Evolutionary conservation across 2,113 vertebrate species (phyloP), one percentile per base, ranked within the genome.

Genomic region (Tenebrosternarchus preto): DNA sequence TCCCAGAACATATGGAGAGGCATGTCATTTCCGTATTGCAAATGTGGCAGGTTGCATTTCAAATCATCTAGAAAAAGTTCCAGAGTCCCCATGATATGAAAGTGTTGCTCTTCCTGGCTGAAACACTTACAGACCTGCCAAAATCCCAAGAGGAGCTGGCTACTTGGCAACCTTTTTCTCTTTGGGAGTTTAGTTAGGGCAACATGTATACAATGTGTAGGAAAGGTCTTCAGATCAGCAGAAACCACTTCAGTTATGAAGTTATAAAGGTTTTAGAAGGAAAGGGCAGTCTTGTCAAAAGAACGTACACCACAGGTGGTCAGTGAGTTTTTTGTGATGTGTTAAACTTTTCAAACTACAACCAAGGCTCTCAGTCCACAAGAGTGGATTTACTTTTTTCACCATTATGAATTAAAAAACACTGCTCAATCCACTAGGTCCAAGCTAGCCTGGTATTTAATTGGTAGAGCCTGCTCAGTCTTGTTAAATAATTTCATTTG

Each of bases 401-500:
- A 9, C 11, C 43, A 50, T 50, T 50, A 50, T 15, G 12, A 15
- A 12, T 50, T 50, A 50, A 50, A 50, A 1, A 1, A 12, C 2
- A 50, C 43, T 1, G 75, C 72, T 69, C 53, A 24, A 64, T 69
- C 63, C 63, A 50, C 80, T 50, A 81, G 63, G 61, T 63, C 74
- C 53, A 60, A 31, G 29, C 33, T 27, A 60, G 82, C 50, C 31
- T 1, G 7, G 43, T 53, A 57, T 77, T n/a, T n/a, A n/a, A n/a
- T n/a, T 76, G 57, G 50, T 61, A 43, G 78, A 80, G 19, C 60
- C 2, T 20, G 17, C 53, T 80, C 74, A 73, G 50, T 78, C 55
- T 74, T 61, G 68, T 31, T 73, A 59, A 83, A 43, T 80, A 25
- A 83, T 80, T 73, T 63, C 64, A 75, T 80, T 68, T 76, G 50